These are phyloP conservation scores for Lepidothrix coronata DNA, from an alignment of 2,113 vertebrate species.

Conservation along the genomic window DNA sequence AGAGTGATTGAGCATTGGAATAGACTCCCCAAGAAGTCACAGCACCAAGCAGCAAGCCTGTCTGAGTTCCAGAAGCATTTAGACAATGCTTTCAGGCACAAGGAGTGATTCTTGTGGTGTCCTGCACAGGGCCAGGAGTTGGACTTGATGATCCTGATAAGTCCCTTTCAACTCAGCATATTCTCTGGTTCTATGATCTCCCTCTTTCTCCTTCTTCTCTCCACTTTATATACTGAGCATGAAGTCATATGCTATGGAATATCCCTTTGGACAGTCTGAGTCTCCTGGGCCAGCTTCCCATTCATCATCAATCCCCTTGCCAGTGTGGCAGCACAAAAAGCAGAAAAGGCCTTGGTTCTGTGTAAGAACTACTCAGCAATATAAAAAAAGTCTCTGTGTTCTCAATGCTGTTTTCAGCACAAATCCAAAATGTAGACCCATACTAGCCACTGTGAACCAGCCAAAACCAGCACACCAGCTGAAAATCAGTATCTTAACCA, in stretches of 20 bases:
- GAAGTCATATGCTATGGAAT: neutral
- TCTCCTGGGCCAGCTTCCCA: neutral
- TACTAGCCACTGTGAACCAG: neutral
- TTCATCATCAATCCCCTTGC: neutral
- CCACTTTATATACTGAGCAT: accelerated
- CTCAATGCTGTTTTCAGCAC: neutral
- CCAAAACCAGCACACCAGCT: neutral
- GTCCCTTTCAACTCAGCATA: neutral
- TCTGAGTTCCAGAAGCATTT: neutral
- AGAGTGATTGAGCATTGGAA: neutral
- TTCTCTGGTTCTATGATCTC: neutral
- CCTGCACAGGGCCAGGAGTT: neutral
- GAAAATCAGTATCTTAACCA: neutral
- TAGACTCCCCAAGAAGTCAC: neutral
- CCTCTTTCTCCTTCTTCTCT: neutral
- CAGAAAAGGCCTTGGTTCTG: neutral
- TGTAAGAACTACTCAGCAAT: neutral
- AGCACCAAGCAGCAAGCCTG: neutral
- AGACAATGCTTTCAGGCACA: neutral
- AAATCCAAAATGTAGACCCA: neutral
- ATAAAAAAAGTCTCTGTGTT: neutral
- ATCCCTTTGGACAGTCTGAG: neutral
- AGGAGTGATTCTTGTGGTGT: neutral
- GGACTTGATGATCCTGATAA: neutral
- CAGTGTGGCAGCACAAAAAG: accelerated